Evolutionary conservation across 1,140 invertebrate species (phyloP).

Genomic region (Hypsibius dujardini): DNA sequence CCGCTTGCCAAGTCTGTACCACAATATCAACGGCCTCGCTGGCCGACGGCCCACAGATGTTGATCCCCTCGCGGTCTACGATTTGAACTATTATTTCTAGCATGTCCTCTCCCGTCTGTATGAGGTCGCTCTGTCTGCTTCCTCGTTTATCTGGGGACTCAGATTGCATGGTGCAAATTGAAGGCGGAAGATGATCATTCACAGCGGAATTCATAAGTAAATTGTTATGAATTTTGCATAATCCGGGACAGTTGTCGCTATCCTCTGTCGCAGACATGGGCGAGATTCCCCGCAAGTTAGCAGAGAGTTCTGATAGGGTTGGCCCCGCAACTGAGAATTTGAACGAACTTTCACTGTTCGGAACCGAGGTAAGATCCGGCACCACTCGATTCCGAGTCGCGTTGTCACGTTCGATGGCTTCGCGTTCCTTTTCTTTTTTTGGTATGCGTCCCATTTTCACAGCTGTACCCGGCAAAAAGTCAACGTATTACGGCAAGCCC

Average conservation of each 20-base stretch:
- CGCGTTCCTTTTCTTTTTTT: constrained; percentile 31
- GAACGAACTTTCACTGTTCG: background rate
- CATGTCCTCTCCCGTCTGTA: background rate
- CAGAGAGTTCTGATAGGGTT: no score
- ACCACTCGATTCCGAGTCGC: constrained; percentile 24
- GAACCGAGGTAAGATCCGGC: background rate
- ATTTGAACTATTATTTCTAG: background rate
- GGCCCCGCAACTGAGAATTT: background rate
- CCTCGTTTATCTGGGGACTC: no score
- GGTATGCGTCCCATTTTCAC: constrained; percentile 35
- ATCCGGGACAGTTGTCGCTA: background rate
- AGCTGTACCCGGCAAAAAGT: constrained; percentile 23
- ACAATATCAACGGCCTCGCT: background rate
- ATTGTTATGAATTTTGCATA: no score
- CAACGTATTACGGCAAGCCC: no score
- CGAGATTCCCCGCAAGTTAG: background rate
- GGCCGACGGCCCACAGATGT: background rate
- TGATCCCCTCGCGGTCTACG: background rate
- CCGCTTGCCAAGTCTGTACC: background rate
- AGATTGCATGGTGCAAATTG: no score
- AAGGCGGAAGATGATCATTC: no score
- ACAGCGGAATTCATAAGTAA: no score
- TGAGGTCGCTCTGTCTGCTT: no score
- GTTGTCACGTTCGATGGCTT: no score
- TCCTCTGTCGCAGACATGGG: background rate